Evolutionary conservation across 2,113 vertebrate genomes (phyloP), one percentile per base, ranked within the genome.

Genomic region (Garra rufa): DNA sequence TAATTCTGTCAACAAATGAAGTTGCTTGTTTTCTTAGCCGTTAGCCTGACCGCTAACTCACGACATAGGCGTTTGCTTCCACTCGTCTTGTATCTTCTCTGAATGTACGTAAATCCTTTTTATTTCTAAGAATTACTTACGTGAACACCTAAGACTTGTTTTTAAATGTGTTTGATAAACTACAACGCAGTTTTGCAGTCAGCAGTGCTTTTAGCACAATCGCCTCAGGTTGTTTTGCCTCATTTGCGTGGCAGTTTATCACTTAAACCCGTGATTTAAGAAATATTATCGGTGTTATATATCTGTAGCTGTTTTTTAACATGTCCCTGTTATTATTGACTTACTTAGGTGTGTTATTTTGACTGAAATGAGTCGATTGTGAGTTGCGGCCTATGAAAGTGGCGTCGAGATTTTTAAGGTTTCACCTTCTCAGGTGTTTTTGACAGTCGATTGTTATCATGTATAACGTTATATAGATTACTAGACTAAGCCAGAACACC

Each of bases 1-100:
- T 82, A 41, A 69, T 82, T 69, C 44, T 70, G 48, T 70, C 30
- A 70, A 82, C 80, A 70, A 82, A 82, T 55, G 63, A 81, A 69
- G 28, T 81, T 70, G 79, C 63, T 81, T 81, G 80, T 82, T 70
- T 80, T 52, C 80, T 50, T 70, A 82, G 21, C 80, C 46, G 63
- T 71, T 82, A 82, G 80, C 80, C 30, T 82, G 65, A 52, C 63
- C 80, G 80, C 80, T 82, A 82, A 82, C 65, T 82, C 63, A 70
- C 79, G 79, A 24, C 28, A 55, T 14, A 4, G 43, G 78, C 26
- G 9, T 81, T 82, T 50, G 46, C 2, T 80, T 19, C 24, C 10
- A 1, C 1, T 13, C 7, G 57, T 63, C n/a, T 63, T 5, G 26
- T 63, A 63, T n/a, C n/a, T n/a, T n/a, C n/a, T n/a, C n/a, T n/a